These are phyloP conservation scores for Euthynnus affinis DNA, from an alignment of 2,797 vertebrate species.

Conservation along the genomic window DNA sequence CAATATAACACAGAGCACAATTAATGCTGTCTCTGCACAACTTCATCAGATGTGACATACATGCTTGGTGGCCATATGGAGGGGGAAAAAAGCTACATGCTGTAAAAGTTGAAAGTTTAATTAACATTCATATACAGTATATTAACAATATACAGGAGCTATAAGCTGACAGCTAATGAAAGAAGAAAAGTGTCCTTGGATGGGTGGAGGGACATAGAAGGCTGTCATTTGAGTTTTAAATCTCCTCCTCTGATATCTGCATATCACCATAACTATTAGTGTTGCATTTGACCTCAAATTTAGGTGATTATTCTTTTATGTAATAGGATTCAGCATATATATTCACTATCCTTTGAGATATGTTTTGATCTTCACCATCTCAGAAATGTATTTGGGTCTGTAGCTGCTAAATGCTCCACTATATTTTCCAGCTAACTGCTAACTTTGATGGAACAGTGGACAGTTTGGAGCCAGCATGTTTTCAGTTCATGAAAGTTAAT, in stretches of 20 bases:
- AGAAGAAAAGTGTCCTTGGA: not conserved
- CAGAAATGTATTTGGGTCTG: too few species aligned
- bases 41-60: slow-evolving; percentile 47
- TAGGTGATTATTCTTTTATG: not conserved
- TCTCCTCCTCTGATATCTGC: not conserved
- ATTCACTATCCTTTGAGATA: too few species aligned
- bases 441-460: too few species aligned
- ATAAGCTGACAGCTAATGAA: slow-evolving; percentile 33
- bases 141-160: slow-evolving; percentile 23
- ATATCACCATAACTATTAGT: not conserved
- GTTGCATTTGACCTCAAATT: not conserved
- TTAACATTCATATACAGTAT: slow-evolving; percentile 33
- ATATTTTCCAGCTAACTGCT: too few species aligned
- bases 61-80: slow-evolving; percentile 49
- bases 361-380: too few species aligned
- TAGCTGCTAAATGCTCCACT: too few species aligned
- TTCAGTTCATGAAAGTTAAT: too few species aligned
- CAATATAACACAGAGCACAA: slow-evolving; percentile 22
- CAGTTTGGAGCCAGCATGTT: too few species aligned
- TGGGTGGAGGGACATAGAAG: not conserved
- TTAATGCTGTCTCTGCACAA: slow-evolving; percentile 31
- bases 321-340: not conserved
- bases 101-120: slow-evolving; percentile 43
- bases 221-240: slow-evolving; percentile 19
- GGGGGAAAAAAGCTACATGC: slow-evolving; percentile 7